Evolutionary conservation across 1,140 invertebrate species (phyloP).

Genomic region (Tetramorium parvispinum): DNA sequence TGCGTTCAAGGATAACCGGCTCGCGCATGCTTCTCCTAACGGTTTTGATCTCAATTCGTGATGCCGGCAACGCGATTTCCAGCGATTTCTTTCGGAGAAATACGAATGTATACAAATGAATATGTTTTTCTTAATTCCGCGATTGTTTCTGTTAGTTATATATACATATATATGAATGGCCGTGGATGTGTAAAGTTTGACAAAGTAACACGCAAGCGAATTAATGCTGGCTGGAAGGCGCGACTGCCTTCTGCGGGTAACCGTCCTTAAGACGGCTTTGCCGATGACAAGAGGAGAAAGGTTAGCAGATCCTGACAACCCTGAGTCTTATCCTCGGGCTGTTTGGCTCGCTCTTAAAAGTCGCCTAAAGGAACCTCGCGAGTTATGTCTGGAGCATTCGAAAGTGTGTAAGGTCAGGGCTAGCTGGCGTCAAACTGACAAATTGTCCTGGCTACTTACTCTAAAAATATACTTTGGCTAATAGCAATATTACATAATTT

Average conservation of each 20-base stretch:
- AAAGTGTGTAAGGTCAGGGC: slow-evolving; percentile 78
- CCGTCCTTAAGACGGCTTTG: slow-evolving; percentile 27
- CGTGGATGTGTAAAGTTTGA: slow-evolving; percentile 2
- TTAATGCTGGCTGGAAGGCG: slow-evolving; percentile 3
- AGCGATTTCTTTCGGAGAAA: not conserved
- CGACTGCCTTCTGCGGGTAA: not conserved
- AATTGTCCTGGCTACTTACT: slow-evolving; percentile 25
- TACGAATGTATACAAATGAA: not conserved
- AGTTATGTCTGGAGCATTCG: slow-evolving; percentile 60
- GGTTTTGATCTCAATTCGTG: not conserved
- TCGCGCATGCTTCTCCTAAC: not conserved
- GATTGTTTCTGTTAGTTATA: not conserved
- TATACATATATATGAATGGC: not conserved
- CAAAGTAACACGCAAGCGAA: slow-evolving; percentile 3
- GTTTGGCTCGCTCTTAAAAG: slow-evolving; percentile 45
- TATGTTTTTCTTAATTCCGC: not conserved
- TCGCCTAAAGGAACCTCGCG: slow-evolving; percentile 66
- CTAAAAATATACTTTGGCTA: not conserved
- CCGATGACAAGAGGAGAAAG: slow-evolving; percentile 70
- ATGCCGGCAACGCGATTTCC: not conserved
- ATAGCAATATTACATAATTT: not conserved
- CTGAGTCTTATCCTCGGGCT: slow-evolving; percentile 76
- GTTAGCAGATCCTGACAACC: slow-evolving; percentile 75
- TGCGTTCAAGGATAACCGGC: slow-evolving; percentile 74
- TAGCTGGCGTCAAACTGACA: slow-evolving; percentile 37